phyloP scores from a whole-genome alignment of 2,888 invertebrate species.

The Scaptomyza cyrtandrae region DNA sequence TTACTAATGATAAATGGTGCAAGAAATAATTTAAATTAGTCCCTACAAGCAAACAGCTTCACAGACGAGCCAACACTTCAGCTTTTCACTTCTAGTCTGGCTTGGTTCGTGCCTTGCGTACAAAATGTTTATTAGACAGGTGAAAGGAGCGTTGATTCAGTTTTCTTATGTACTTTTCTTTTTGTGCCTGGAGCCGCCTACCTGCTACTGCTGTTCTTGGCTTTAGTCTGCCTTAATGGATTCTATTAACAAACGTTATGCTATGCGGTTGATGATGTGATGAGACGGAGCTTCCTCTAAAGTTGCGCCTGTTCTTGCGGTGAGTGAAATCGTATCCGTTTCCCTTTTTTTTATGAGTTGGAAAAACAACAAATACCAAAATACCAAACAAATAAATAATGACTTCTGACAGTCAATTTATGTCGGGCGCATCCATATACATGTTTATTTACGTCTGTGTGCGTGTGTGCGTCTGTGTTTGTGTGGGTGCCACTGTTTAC shows the following conservation, averaged over 20 bases:
- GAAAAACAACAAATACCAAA: conserved; percentile 35
- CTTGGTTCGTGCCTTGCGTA: conserved; percentile 21
- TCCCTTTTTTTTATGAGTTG: neutral
- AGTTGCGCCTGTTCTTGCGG: neutral
- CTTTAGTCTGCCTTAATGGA: conserved; percentile 64
- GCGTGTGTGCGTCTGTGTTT: neutral
- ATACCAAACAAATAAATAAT: too few relatives aligned
- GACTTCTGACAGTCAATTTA: conserved; percentile 46
- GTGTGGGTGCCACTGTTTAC: conserved; percentile 21
- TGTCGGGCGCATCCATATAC: conserved; percentile 2
- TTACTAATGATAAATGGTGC: conserved; percentile 32
- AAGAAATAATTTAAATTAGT: conserved; percentile 67
- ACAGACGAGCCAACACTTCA: conserved; percentile 24
- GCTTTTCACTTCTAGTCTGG: neutral
- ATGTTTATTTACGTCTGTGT: neutral
- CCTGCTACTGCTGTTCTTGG: conserved; percentile 7
- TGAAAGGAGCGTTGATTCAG: conserved; percentile 22
- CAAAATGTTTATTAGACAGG: conserved; percentile 2
- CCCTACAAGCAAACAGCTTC: conserved; percentile 26
- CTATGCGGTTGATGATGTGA: conserved; percentile 1
- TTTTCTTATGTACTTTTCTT: conserved; percentile 2
- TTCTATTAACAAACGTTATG: conserved; percentile 43
- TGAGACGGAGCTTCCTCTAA: neutral
- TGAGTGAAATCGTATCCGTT: conserved; percentile 10
- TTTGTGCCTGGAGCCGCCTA: neutral